phyloP scores from a whole-genome alignment of 2,113 vertebrate genomes.

The Rafetus swinhoei region DNA sequence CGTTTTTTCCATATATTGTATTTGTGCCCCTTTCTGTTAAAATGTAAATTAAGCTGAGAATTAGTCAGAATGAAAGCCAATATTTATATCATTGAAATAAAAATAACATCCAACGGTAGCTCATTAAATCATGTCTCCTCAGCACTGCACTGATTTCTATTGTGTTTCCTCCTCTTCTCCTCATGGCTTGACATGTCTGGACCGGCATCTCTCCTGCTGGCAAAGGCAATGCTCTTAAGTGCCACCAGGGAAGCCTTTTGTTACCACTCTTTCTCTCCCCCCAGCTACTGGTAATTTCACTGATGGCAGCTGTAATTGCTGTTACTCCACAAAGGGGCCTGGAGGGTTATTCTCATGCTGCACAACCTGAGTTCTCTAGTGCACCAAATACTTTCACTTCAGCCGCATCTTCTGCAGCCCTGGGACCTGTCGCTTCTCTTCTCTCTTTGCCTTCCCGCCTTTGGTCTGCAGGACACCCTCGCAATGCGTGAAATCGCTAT shows the following conservation, averaged over 20 bases:
- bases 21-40: not conserved
- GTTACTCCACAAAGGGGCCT: not conserved
- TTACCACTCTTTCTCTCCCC: not conserved
- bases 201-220: accelerated
- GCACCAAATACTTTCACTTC: not conserved
- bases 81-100: not conserved
- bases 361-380: not conserved
- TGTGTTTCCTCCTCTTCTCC: not conserved
- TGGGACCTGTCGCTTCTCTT: not conserved
- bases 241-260: accelerated
- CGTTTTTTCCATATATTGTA: not conserved
- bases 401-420: not conserved
- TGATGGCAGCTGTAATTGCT: not conserved
- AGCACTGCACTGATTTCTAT: not conserved
- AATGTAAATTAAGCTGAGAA: not conserved
- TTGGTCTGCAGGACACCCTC: not conserved
- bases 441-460: not conserved
- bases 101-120: not conserved
- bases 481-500: too few species aligned
- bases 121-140: not conserved
- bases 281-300: not conserved
- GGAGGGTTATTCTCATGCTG: not conserved
- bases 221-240: not conserved
- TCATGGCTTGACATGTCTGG: not conserved
- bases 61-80: not conserved